Conservation (phyloP, 2,113 vertebrate genomes). For the Suricata suricatta region DNA sequence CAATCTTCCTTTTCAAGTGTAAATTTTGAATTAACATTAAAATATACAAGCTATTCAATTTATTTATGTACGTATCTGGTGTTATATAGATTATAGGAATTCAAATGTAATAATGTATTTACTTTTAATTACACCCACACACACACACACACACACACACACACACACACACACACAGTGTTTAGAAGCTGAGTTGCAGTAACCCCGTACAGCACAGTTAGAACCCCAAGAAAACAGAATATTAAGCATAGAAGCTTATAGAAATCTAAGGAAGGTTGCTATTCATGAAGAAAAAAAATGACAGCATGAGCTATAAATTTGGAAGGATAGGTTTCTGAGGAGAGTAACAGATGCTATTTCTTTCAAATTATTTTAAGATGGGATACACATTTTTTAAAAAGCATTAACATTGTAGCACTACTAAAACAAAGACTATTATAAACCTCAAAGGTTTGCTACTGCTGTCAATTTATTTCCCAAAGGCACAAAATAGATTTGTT, state of each 20-base stretch:
- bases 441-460: constrained; percentile 41
- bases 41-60: background rate
- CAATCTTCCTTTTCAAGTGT: background rate
- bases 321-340: constrained; percentile 64
- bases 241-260: constrained; percentile 29
- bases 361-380: constrained; percentile 77
- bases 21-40: constrained; percentile 33
- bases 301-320: constrained; percentile 58
- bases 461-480: constrained; percentile 59
- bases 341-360: constrained; percentile 73
- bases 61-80: background rate
- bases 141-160: background rate
- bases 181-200: background rate
- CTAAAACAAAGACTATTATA: constrained; percentile 75
- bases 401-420: constrained; percentile 59
- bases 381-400: constrained; percentile 54
- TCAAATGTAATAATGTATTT: background rate
- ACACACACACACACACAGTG: background rate
- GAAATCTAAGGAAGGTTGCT: constrained; percentile 41
- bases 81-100: background rate
- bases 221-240: constrained; percentile 7
- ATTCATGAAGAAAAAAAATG: constrained; percentile 41
- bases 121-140: background rate
- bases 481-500: constrained; percentile 60
- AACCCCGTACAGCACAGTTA: background rate